Conservation (phyloP, 2,888 invertebrate genomes). For the Caenorhabditis sp. region DNA sequence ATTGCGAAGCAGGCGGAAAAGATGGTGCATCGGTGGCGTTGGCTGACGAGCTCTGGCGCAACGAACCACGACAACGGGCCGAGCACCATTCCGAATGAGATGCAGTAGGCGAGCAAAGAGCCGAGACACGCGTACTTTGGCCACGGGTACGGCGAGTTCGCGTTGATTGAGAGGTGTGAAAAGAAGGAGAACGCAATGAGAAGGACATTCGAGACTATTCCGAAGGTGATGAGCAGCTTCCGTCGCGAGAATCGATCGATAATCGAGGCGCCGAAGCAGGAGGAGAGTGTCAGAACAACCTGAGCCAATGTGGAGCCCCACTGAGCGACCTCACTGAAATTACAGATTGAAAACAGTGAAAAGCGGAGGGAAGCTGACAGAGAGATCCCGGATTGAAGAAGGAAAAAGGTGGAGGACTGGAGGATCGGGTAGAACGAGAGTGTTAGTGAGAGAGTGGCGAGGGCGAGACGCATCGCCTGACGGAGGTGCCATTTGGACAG, state of each 20-base stretch:
- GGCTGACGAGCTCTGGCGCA: slow-evolving; percentile 74
- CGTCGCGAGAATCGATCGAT: slow-evolving; percentile 74
- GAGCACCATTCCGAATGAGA: slow-evolving; percentile 73
- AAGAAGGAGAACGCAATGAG: slow-evolving; percentile 68
- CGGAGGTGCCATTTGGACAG: slow-evolving; percentile 73
- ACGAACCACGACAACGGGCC: slow-evolving; percentile 75
- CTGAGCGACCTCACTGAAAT: slow-evolving; percentile 67
- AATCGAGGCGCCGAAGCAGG: slow-evolving; percentile 68
- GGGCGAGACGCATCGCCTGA: slow-evolving; percentile 68
- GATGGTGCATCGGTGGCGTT: slow-evolving; percentile 73
- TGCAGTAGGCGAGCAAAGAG: slow-evolving; percentile 65
- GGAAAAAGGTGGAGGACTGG: slow-evolving; percentile 73
- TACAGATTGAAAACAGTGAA: neutral
- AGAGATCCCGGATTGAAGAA: slow-evolving; percentile 62
- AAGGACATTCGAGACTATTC: slow-evolving; percentile 65
- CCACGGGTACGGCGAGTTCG: slow-evolving; percentile 16
- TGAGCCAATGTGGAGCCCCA: slow-evolving; percentile 69
- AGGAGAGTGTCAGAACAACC: slow-evolving; percentile 68
- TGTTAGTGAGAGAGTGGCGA: slow-evolving; percentile 69
- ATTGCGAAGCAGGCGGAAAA: slow-evolving; percentile 75
- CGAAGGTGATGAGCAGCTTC: slow-evolving; percentile 66
- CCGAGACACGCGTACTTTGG: slow-evolving; percentile 67
- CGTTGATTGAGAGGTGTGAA: slow-evolving; percentile 52
- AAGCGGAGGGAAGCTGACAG: slow-evolving; percentile 10
- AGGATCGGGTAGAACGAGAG: slow-evolving; percentile 75